These are phyloP conservation scores for Pyrgilauda ruficollis DNA, from an alignment of 2,113 vertebrate genomes.

Conservation along the genomic window DNA sequence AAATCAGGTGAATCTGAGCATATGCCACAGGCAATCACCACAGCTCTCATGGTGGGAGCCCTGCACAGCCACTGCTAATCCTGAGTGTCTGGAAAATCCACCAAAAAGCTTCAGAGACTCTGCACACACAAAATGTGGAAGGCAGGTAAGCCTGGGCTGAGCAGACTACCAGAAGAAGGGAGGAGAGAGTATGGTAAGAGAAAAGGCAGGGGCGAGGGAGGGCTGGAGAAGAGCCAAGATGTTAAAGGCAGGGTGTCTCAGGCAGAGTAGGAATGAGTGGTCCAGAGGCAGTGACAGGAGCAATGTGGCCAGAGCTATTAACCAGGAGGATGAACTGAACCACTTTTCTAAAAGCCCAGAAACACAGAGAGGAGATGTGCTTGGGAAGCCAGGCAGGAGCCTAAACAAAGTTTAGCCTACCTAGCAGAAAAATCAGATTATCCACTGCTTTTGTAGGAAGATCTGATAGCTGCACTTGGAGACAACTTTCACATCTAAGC, in stretches of 20 bases:
- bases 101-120: background rate
- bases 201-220: background rate
- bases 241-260: background rate
- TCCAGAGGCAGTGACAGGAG: background rate
- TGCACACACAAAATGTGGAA: background rate
- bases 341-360: background rate
- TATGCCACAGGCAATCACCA: background rate
- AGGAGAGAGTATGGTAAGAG: background rate
- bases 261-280: background rate
- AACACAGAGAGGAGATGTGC: background rate
- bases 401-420: background rate
- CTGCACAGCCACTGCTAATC: fast-evolving
- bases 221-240: background rate
- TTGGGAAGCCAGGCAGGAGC: background rate
- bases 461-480: background rate
- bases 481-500: background rate
- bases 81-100: background rate
- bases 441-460: background rate
- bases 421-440: background rate
- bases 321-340: background rate
- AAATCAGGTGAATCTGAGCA: background rate
- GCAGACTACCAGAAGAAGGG: background rate
- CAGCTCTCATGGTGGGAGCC: background rate
- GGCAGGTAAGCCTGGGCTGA: background rate
- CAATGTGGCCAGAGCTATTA: background rate